These are phyloP conservation scores for Pterophyllum scalare DNA, from an alignment of 2,113 vertebrate genomes.

Conservation along the genomic window DNA sequence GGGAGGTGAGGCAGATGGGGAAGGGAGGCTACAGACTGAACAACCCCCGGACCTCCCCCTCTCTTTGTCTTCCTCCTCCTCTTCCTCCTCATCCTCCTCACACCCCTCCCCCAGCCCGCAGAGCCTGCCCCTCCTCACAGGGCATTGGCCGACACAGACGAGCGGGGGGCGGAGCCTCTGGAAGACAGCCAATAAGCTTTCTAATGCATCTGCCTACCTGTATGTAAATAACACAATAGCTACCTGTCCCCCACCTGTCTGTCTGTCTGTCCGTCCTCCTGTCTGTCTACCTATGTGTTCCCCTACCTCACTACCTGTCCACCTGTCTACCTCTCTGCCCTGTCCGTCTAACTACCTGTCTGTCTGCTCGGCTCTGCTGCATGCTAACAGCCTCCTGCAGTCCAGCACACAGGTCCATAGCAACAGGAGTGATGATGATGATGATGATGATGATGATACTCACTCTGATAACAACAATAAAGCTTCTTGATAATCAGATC, in stretches of 20 bases:
- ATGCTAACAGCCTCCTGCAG: constrained; percentile 72
- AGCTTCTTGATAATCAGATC: constrained; percentile 67
- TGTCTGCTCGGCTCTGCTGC: constrained; percentile 72
- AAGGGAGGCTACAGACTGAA: constrained; percentile 61
- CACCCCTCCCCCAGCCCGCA: constrained; percentile 61
- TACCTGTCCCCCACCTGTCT: constrained; percentile 52
- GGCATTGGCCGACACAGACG: constrained; percentile 58
- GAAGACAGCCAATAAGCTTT: constrained; percentile 75
- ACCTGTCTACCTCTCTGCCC: constrained; percentile 19
- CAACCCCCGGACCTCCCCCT: constrained; percentile 51
- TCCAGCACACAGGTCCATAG: constrained; percentile 64
- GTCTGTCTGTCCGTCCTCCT: neutral
- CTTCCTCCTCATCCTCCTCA: constrained; percentile 59
- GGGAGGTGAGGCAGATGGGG: constrained; percentile 41
- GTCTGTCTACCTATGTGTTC: constrained; percentile 6
- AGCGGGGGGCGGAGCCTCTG: constrained; percentile 57
- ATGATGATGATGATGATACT: constrained; percentile 48
- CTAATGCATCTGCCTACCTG: constrained; percentile 65
- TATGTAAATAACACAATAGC: constrained; percentile 72
- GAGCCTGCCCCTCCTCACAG: constrained; percentile 60
- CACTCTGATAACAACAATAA: constrained; percentile 66
- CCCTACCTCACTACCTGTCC: constrained; percentile 6
- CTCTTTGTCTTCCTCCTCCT: constrained; percentile 49
- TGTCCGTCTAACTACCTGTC: constrained; percentile 46
- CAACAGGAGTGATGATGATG: constrained; percentile 59